These are phyloP conservation scores for Philypnodon macrostomus DNA, from an alignment of 2,797 vertebrate species.

Conservation along the genomic window DNA sequence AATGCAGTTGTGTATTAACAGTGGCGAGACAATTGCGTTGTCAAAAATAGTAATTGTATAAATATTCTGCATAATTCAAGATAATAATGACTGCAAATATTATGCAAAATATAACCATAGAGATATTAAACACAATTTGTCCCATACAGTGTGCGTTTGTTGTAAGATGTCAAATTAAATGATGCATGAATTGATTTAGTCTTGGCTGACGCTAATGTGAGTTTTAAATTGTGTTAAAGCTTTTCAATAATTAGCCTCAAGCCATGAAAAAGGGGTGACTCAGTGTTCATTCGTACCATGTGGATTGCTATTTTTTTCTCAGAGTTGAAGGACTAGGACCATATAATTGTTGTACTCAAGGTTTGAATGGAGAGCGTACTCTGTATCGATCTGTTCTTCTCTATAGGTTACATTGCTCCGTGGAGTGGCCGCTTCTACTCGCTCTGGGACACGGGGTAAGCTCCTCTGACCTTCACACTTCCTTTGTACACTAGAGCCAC, in stretches of 20 bases:
- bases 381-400: constrained; percentile 39
- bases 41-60: too few species aligned
- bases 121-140: too few species aligned
- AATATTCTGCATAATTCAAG: too few species aligned
- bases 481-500: constrained; percentile 28
- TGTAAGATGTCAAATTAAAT: neutral
- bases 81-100: too few species aligned
- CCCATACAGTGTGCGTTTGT: too few species aligned
- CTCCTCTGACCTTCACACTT: constrained; percentile 54
- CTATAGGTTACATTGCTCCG: constrained; percentile 93
- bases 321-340: too few species aligned
- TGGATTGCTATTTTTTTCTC: too few species aligned
- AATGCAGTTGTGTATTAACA: too few species aligned
- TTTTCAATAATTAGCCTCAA: neutral
- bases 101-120: too few species aligned
- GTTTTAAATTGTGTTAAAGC: neutral
- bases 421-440: constrained; percentile 99
- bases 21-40: too few species aligned
- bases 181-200: neutral
- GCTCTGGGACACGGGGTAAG: constrained; percentile 98
- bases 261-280: neutral
- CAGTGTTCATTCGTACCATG: too few species aligned
- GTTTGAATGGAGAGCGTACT: constrained; percentile 1
- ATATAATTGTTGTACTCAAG: neutral
- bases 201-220: neutral